Evolutionary conservation across 2,888 invertebrate genomes (phyloP), one percentile per base, ranked within the genome.

Genomic region (Anthrax anthrax): DNA sequence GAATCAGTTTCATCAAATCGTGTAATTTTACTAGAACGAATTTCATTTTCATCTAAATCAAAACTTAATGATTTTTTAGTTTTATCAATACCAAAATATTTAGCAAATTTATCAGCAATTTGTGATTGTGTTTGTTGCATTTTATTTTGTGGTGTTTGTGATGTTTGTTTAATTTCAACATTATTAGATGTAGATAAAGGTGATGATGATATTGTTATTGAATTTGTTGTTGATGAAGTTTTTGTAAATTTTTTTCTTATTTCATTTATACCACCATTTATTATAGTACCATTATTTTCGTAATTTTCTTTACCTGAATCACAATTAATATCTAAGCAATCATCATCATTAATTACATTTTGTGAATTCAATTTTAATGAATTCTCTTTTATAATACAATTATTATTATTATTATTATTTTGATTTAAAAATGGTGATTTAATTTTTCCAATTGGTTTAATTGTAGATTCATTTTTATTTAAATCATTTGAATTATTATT

Each of bases 261-360:
- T n/a, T 45, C 45, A 12, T 32, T 32, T 12, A 32, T 32, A 12
- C 12, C 13, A 29, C 16, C 18, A 12, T 27, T 8, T 42, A 13
- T 16, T n/a, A 17, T 34, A 6, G 41, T 40, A 42, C 44, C 42
- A 42, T 4, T 45, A 48, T 42, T 13, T 52, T 60, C 56, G 42
- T 55, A 61, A 50, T 66, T 66, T 48, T 66, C 65, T 48, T 66
- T 66, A 48, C 66, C 65, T 2, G 64, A 62, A 46, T 65, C 65
- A 27, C 55, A 53, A 36, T 55, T 57, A 6, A 51, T 45, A 37
- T 58, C 50, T 18, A 23, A 36, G 18, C 16, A n/a, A 14, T 47
- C 41, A 18, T 42, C 45, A 16, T 45, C 42, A 36, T 45, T 17
- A 19, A 44, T 14, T 40, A 27, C 17, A 34, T 19, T 47, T 34